Base-by-base conservation (phyloP, 53 echinoderm and acorn worm species). In the Hippasteria phrygiana region DNA sequence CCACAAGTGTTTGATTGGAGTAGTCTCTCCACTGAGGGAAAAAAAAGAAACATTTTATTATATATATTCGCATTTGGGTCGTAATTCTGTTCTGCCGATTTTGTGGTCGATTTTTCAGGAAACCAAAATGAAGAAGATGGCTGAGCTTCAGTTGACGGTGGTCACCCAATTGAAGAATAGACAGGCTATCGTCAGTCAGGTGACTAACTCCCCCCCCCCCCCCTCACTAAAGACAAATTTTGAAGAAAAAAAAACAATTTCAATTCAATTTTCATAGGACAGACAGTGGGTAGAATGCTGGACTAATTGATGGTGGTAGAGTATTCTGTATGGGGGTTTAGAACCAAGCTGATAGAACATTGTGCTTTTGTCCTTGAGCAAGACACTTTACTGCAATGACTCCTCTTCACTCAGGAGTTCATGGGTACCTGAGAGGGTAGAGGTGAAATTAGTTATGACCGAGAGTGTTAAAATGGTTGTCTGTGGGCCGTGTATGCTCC, bases 41-140 rank as follows among this genome's bases (percentile, higher is more conserved):
- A n/a, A n/a, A n/a, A n/a, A n/a, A n/a, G n/a, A n/a, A n/a, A n/a
- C n/a, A 33, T 34, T 56, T 10, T 6, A 22, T 1, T 27, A 13
- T 43, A 32, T 4, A 14, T 32, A 18, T 14, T 75, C 2, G 1
- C 69, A 34, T 4, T 16, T 48, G 16, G 6, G 26, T 72, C 32
- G 35, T 71, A 28, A 27, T 33, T 31, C 3, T 70, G 18, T 18
- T 28, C 2, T 81, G 39, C 40, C 39, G 26, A 32, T 31, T 12
- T 2, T n/a, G 16, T 0, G 14, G 7, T 14, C 38, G 10, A 36
- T 11, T 36, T 71, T 54, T 53, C 78, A 97, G 97, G 97, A 97
- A 46, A 93, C 89, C 13, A 97, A 97, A 46, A 97, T 95, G 86
- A 97, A 97, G 91, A 97, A 97, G 75, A 97, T 97, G 97, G 97